Conservation (phyloP, 2,797 vertebrate species). For the Lithobates pipiens region DNA sequence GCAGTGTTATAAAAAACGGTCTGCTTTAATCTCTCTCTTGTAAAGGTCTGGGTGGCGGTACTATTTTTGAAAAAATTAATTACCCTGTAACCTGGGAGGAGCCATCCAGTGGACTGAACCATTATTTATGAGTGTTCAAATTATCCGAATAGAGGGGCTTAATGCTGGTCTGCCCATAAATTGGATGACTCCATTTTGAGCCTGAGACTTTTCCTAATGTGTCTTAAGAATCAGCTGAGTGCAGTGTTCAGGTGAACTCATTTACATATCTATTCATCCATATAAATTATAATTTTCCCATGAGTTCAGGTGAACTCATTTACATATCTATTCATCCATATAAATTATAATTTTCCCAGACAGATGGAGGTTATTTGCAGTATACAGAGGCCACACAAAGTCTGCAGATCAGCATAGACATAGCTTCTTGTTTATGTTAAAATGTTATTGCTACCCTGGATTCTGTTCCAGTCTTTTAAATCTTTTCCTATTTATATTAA, state of each 20-base stretch:
- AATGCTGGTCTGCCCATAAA: background rate
- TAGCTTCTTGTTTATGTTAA: background rate
- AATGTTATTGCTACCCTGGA: background rate
- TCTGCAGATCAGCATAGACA: conserved; percentile 3
- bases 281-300: background rate
- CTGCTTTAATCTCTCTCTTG: background rate
- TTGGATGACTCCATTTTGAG: background rate
- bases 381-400: background rate
- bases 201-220: background rate
- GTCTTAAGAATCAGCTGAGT: background rate
- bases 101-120: too few species aligned
- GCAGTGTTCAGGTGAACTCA: background rate
- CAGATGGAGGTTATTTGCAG: background rate
- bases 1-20: too few species aligned
- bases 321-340: background rate
- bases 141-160: too few species aligned
- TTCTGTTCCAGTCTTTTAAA: background rate
- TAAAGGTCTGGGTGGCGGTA: background rate
- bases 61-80: background rate
- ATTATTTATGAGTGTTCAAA: too few species aligned
- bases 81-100: background rate
- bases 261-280: background rate
- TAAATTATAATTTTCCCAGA: background rate
- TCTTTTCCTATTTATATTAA: background rate
- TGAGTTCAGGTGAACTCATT: conserved; percentile 3